Conservation (phyloP, 2,888 invertebrate genomes). For the Agrilus cyanescens region DNA sequence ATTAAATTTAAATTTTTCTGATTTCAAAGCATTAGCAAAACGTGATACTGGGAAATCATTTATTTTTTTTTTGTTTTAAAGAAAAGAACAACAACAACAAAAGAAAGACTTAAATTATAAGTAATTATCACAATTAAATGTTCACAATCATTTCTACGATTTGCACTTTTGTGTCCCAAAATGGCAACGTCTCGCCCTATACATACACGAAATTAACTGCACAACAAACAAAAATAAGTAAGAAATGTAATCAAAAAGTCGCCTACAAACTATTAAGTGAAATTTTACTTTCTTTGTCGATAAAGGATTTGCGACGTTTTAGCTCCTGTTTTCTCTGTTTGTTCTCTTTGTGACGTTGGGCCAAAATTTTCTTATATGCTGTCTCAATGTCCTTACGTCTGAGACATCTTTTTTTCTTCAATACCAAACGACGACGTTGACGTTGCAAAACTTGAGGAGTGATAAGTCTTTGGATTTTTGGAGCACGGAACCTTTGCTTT, state of each 20-base stretch:
- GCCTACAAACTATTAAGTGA: constrained; percentile 54
- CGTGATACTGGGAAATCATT: not conserved
- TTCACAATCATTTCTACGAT: too few species aligned
- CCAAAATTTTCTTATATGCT: constrained; percentile 62
- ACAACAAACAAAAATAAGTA: not conserved
- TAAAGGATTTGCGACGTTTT: constrained; percentile 69
- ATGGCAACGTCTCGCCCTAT: not conserved
- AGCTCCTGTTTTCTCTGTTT: constrained; percentile 30
- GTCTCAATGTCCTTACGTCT: constrained; percentile 58
- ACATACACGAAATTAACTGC: not conserved
- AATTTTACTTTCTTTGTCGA: constrained; percentile 74
- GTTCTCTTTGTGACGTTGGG: constrained; percentile 55
- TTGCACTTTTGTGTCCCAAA: not conserved
- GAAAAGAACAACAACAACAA: too few species aligned
- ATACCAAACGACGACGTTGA: constrained; percentile 56
- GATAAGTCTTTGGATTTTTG: constrained; percentile 69
- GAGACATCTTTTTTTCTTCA: constrained; percentile 53
- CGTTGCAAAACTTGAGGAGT: constrained; percentile 59
- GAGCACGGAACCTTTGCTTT: constrained; percentile 54
- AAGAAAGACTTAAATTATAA: not conserved
- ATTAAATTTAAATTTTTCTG: not conserved
- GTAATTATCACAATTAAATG: not conserved
- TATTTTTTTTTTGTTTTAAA: not conserved
- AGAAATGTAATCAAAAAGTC: not conserved
- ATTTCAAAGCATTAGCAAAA: not conserved